These are phyloP conservation scores for Eidolon helvum DNA, from an alignment of 2,113 vertebrate species.

Conservation along the genomic window DNA sequence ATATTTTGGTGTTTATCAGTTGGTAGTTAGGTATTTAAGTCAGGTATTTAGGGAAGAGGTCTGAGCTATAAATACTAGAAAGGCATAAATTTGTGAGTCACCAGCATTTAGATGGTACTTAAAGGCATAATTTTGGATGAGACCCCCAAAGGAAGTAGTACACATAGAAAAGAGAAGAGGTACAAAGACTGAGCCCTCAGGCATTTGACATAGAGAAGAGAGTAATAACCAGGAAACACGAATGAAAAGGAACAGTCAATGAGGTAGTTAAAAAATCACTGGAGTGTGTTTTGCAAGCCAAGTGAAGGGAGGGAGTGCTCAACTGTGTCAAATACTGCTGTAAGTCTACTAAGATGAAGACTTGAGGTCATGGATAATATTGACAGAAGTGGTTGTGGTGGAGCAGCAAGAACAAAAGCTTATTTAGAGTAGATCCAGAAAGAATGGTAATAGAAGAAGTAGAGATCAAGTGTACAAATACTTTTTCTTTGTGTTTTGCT, in stretches of 20 bases:
- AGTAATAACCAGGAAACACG: background rate
- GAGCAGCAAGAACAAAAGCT: background rate
- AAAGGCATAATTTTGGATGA: conserved; percentile 22
- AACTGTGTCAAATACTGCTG: background rate
- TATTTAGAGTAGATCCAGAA: background rate
- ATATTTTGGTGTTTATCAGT: background rate
- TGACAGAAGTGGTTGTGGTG: background rate
- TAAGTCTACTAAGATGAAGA: conserved; percentile 29
- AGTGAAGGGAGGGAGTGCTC: background rate
- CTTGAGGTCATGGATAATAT: background rate
- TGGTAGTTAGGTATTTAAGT: conserved; percentile 45
- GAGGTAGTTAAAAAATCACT: background rate
- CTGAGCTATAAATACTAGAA: conserved; percentile 12
- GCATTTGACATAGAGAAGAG: background rate
- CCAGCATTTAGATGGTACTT: conserved; percentile 11
- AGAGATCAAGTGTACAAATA: background rate
- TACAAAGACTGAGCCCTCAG: background rate
- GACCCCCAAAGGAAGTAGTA: background rate
- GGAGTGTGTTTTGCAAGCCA: background rate
- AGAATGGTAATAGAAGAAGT: background rate
- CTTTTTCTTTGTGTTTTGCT: background rate
- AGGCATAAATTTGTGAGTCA: conserved; percentile 1
- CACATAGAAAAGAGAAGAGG: conserved; percentile 22
- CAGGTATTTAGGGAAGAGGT: background rate
- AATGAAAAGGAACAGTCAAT: background rate